Evolutionary conservation across 1,140 invertebrate genomes (phyloP), one percentile per base, ranked within the genome.

Genomic region (Diploscapter pachys): DNA sequence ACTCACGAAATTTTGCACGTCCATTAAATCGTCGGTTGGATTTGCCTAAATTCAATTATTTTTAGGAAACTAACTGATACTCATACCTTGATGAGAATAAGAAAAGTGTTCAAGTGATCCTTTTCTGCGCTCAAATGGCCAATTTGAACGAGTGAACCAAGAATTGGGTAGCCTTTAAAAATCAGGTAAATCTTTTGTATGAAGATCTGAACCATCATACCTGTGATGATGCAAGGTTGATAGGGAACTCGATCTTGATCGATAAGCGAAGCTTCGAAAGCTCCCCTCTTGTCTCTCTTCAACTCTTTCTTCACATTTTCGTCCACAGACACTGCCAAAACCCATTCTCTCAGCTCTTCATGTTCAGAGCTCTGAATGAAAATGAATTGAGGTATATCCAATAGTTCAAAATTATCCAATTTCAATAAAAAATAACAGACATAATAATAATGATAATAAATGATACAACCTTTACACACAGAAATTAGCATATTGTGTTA

Each of bases 321-420:
- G 87, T 98, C 95, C 91, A 98, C 94, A 55, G 94, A 96, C 0
- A 95, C 90, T 0, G 94, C 90, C 3, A 99, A 88, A 5, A 98
- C 92, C 96, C 96, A 98, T 85, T 98, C 95, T 75, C 93, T 92
- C 2, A 92, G 90, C 80, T 93, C 92, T 83, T 96, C 94, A 81
- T 95, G 90, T 72, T 89, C 85, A n/a, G 82, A 75, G 50, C 80
- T 81, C 87, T 88, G 77, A 72, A 83, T 31, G 31, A 11, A 31
- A 57, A 31, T 31, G 31, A 31, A 31, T 31, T 31, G 31, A 31
- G 1, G 31, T 31, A 31, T 31, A 31, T 31, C 31, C 31, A 31
- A 31, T 31, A 31, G 31, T 31, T 31, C 31, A 31, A 31, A 31
- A 31, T 31, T 1, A 31, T 31, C 31, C 31, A 31, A n/a, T 9